Percentiles rank a stretch among this genome's conserved stretches.
Conservation (phyloP, 2,888 invertebrate species). For the Rhamnusium bicolor region DNA sequence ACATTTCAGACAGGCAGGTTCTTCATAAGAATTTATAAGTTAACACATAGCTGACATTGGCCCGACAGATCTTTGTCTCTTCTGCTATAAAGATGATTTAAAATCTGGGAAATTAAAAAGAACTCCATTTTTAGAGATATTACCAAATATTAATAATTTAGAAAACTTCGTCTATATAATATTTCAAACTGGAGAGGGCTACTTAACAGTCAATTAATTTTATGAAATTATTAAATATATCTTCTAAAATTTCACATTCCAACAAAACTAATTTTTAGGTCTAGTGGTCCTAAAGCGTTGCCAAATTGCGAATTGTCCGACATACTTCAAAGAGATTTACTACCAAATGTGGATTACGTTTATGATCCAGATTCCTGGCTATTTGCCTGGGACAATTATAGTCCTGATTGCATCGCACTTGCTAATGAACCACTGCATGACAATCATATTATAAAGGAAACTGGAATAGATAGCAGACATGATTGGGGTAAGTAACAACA, state of each 20-base stretch:
- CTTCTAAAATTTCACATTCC: slow-evolving; percentile 5
- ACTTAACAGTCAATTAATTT: too few species aligned
- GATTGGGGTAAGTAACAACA: slow-evolving; percentile 46
- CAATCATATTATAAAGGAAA: slow-evolving; percentile 43
- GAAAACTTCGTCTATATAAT: too few species aligned
- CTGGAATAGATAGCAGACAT: slow-evolving; percentile 42
- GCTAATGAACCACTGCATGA: slow-evolving; percentile 52
- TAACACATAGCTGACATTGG: too few species aligned
- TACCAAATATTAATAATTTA: too few species aligned
- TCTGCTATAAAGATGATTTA: too few species aligned
- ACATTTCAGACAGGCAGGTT: too few species aligned
- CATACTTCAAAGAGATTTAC: slow-evolving; percentile 82
- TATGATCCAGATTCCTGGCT: slow-evolving; percentile 81
- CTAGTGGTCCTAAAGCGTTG: slow-evolving; percentile 50
- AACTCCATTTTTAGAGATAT: too few species aligned
- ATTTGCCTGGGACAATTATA: slow-evolving; percentile 86
- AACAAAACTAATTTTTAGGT: slow-evolving; percentile 53
- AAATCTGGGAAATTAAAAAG: too few species aligned
- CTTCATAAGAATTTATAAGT: too few species aligned
- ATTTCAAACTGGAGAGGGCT: too few species aligned
- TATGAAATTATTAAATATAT: not conserved
- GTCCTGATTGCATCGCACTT: slow-evolving; percentile 76
- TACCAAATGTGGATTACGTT: slow-evolving; percentile 82
- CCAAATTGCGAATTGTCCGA: slow-evolving; percentile 86
- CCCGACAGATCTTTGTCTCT: too few species aligned